phyloP scores from a whole-genome alignment of 1,140 invertebrate genomes.

The Maniola jurtina region DNA sequence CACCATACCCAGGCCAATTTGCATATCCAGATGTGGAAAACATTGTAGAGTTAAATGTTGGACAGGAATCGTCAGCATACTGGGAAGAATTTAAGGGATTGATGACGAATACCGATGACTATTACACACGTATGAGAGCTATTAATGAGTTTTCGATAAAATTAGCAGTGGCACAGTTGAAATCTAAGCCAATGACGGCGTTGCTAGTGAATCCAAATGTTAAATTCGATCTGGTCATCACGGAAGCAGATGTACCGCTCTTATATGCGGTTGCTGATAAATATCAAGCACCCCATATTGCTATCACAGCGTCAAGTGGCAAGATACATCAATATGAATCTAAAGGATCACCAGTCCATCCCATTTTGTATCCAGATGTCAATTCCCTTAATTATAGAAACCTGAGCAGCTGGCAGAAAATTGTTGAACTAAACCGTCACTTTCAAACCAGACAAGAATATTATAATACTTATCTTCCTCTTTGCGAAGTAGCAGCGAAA shows the following conservation, averaged over 20 bases:
- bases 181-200: constrained; percentile 60
- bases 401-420: constrained; percentile 54
- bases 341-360: constrained; percentile 63
- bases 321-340: constrained; percentile 65
- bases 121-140: constrained; percentile 46
- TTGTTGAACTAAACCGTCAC: constrained; percentile 54
- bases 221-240: constrained; percentile 67
- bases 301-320: constrained; percentile 60
- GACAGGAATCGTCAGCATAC: constrained; percentile 48
- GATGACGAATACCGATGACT: constrained; percentile 56
- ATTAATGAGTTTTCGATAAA: constrained; percentile 58
- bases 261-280: constrained; percentile 68
- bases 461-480: constrained; percentile 58
- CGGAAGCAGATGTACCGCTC: constrained; percentile 68
- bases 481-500: constrained; percentile 58
- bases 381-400: constrained; percentile 57
- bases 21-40: constrained; percentile 53
- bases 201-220: constrained; percentile 62
- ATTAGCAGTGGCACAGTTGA: constrained; percentile 61
- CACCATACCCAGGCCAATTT: constrained; percentile 67
- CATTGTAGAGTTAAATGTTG: constrained; percentile 60
- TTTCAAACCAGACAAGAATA: constrained; percentile 57
- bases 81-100: constrained; percentile 60
- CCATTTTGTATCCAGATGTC: constrained; percentile 60
- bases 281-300: constrained; percentile 61